Percentiles rank a stretch among this genome's conserved stretches.
phyloP scores from a whole-genome alignment of 2,113 vertebrate genomes.

The Marcusenius ussheri region DNA sequence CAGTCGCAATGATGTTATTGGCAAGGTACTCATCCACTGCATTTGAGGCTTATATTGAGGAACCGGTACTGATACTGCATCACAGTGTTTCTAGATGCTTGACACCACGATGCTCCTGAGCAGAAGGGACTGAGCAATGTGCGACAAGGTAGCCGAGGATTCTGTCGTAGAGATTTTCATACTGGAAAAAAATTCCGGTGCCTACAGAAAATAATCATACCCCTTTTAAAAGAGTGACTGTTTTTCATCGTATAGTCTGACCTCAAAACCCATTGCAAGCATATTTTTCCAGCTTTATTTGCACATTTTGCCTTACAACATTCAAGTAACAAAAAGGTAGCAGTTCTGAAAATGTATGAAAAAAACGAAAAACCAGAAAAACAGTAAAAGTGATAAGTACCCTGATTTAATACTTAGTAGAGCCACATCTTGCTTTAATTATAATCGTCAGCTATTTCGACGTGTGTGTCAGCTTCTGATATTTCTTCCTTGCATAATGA shows the following conservation, averaged over 20 bases:
- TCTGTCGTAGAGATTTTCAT: background rate
- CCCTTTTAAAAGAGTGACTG: background rate
- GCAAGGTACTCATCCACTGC: constrained; percentile 70
- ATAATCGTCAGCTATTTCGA: background rate
- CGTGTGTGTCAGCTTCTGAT: background rate
- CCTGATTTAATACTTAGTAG: background rate
- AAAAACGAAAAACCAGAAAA: background rate
- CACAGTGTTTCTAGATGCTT: background rate
- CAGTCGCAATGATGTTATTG: constrained; percentile 94
- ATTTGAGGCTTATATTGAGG: background rate
- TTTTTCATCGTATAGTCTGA: background rate
- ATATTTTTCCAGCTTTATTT: background rate
- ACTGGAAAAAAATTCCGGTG: background rate
- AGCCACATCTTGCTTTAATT: background rate
- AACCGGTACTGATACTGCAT: background rate
- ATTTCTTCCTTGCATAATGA: background rate
- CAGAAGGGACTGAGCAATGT: background rate
- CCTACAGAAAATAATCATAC: background rate
- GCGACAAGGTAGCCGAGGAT: background rate
- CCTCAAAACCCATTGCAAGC: background rate
- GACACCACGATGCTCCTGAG: background rate
- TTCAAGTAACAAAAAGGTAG: background rate
- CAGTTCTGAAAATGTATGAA: background rate
- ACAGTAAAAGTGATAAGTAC: background rate
- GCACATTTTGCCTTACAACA: background rate